Conservation (phyloP, 2,888 invertebrate genomes). For the Xanthorhoe spadicearia region DNA sequence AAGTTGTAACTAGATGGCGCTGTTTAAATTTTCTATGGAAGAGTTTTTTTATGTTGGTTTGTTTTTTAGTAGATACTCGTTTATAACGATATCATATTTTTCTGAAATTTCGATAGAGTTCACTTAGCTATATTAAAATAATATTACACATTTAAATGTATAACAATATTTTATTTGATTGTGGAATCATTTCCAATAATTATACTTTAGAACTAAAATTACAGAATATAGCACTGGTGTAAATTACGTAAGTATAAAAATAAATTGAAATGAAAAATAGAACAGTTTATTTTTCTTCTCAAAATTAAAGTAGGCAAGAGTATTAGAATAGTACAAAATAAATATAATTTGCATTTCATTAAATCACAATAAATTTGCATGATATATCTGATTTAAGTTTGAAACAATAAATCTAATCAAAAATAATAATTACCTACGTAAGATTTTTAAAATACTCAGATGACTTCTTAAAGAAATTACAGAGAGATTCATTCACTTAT, state of each 20-base stretch:
- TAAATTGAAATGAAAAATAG: constrained; percentile 37
- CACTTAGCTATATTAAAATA: constrained; percentile 2
- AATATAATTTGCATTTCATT: constrained; percentile 39
- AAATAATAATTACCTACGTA: neutral
- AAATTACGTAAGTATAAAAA: constrained; percentile 48
- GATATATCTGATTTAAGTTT: neutral
- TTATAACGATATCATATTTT: too few relatives aligned
- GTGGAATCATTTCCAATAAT: constrained; percentile 54
- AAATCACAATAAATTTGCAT: constrained; percentile 26
- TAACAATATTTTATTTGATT: constrained; percentile 65
- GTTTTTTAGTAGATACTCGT: too few relatives aligned
- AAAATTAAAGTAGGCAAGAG: constrained; percentile 8
- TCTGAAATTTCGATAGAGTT: neutral
- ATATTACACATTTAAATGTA: constrained; percentile 38
- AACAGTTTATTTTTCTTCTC: constrained; percentile 35
- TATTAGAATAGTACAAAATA: constrained; percentile 13
- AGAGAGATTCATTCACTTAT: too few relatives aligned
- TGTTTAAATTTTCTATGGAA: neutral
- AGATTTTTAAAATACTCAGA: too few relatives aligned
- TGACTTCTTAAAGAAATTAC: too few relatives aligned
- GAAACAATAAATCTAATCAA: neutral
- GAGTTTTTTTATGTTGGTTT: neutral
- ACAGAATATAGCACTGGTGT: constrained; percentile 58
- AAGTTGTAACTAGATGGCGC: constrained; percentile 20
- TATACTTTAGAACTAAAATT: constrained; percentile 51